Percentiles rank a stretch among this genome's conserved stretches.
phyloP scores from a whole-genome alignment of 2,113 vertebrate genomes.

The Ptyas mucosa region DNA sequence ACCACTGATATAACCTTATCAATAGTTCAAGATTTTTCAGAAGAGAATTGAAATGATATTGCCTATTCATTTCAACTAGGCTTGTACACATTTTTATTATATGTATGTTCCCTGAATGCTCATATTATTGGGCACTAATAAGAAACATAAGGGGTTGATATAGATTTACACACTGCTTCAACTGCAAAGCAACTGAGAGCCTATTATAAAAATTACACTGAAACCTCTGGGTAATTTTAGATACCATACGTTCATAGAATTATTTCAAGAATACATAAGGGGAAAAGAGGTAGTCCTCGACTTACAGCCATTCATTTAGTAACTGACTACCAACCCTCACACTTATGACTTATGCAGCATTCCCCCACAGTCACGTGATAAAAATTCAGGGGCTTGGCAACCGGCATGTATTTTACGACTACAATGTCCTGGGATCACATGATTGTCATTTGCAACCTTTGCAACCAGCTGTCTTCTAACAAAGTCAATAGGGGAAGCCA shows the following conservation, averaged over 20 bases:
- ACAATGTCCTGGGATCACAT: not conserved
- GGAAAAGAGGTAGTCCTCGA: not conserved
- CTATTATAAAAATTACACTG: not conserved
- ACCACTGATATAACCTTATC: not conserved
- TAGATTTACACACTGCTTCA: not conserved
- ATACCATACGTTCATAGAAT: not conserved
- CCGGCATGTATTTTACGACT: not conserved
- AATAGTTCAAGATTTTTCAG: not conserved
- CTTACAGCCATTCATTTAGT: not conserved
- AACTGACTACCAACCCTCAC: not conserved
- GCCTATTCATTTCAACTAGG: not conserved
- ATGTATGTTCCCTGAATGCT: not conserved
- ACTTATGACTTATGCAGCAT: not conserved
- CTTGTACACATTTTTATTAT: not conserved
- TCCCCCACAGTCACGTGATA: not conserved
- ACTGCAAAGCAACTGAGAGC: not conserved
- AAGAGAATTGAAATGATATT: not conserved
- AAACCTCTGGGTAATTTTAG: not conserved
- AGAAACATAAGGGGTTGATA: not conserved
- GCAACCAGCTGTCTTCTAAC: not conserved
- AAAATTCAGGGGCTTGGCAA: not conserved
- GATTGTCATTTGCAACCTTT: not conserved
- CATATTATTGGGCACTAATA: not conserved
- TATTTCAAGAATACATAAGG: not conserved
- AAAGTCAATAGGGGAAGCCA: not conserved